Percentiles rank a stretch among this genome's conserved stretches.
Conservation (phyloP, 2,113 vertebrate species). For the Nothoprocta perdicaria region DNA sequence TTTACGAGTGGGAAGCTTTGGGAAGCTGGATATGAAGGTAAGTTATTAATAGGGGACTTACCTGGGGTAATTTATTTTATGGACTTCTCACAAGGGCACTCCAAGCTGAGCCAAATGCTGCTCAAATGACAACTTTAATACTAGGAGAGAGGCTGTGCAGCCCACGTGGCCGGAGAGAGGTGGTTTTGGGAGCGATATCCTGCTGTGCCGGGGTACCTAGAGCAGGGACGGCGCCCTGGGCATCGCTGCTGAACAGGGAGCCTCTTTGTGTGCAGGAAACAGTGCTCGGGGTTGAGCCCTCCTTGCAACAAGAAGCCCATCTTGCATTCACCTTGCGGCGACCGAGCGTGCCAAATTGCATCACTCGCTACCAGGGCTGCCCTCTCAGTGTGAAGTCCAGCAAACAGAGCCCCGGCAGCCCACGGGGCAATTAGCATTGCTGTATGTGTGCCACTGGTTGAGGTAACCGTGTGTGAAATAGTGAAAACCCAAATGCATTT, state of each 20-base stretch:
- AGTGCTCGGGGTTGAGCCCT: not conserved
- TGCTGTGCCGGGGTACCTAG: not conserved
- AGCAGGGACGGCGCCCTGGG: not conserved
- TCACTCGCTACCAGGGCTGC: not conserved
- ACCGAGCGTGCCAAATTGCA: not conserved
- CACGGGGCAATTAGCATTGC: not conserved
- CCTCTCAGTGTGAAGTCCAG: not conserved
- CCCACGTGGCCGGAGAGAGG: not conserved
- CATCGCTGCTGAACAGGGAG: not conserved
- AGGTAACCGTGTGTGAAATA: constrained; percentile 7
- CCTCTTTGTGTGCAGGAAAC: not conserved
- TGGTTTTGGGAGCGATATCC: fast-evolving
- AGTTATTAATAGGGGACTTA: not conserved
- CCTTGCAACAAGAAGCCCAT: not conserved
- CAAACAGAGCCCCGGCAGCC: constrained; percentile 13
- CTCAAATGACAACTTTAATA: not conserved
- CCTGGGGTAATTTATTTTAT: not conserved
- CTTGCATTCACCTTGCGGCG: not conserved
- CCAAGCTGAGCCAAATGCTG: not conserved
- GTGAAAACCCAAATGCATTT: not conserved
- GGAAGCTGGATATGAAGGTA: not conserved
- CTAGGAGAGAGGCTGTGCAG: not conserved
- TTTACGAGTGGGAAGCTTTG: not conserved
- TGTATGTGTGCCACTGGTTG: not conserved
- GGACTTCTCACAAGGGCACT: not conserved